Evolutionary conservation across 2,797 vertebrate species (phyloP).

Genomic region (Peromyscus aztecus): DNA sequence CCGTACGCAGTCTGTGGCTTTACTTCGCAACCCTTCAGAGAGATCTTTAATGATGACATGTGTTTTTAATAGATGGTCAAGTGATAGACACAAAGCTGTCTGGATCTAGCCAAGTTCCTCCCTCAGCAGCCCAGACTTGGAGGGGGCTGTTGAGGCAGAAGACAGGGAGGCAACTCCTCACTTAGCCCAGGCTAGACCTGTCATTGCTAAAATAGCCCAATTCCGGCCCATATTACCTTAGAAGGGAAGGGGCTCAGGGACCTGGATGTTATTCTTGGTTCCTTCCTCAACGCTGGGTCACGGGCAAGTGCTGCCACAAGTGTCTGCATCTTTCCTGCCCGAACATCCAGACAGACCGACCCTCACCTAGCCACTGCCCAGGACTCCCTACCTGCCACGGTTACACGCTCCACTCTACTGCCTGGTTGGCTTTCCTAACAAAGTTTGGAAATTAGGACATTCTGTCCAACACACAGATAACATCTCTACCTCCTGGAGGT

Average conservation of each 20-base stretch:
- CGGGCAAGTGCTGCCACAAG: not conserved
- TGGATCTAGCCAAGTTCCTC: not conserved
- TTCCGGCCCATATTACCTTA: not conserved
- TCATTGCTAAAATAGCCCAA: not conserved
- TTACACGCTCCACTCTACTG: not conserved
- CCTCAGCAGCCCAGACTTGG: not conserved
- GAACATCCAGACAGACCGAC: not conserved
- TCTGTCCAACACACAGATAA: not conserved
- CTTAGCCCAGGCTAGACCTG: not conserved
- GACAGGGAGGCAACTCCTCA: not conserved
- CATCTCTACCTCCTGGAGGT: not conserved
- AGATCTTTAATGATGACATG: not conserved
- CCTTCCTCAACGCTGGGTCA: rapidly evolving
- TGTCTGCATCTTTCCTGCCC: not conserved
- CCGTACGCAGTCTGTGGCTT: not conserved
- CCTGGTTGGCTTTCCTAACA: not conserved
- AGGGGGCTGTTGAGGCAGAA: not conserved
- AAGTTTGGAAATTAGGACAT: not conserved
- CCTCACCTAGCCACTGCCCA: not conserved
- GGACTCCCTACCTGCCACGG: not conserved
- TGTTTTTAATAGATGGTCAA: not conserved
- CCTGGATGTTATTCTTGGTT: not conserved
- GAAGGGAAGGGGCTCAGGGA: not conserved
- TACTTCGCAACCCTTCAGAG: not conserved
- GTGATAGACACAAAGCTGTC: not conserved